Conservation (phyloP, 2,797 vertebrate genomes). For the Myotis pilosus region DNA sequence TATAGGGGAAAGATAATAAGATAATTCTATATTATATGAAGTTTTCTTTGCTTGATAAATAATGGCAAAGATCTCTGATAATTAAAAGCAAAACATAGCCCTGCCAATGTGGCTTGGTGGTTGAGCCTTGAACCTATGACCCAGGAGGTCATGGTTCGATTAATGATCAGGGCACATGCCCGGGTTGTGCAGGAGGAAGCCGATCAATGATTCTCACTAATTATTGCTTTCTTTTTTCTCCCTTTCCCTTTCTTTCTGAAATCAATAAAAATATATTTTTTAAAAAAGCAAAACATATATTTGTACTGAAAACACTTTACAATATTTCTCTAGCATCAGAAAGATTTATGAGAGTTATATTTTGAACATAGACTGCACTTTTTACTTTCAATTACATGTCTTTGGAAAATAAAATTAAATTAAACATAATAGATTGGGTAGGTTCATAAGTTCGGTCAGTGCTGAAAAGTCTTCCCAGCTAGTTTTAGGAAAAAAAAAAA, state of each 20-base stretch:
- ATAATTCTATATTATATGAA: not conserved
- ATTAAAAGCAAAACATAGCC: conserved; percentile 7
- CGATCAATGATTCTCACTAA: too few species aligned
- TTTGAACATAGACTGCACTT: not conserved
- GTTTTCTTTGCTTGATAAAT: not conserved
- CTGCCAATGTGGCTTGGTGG: too few species aligned
- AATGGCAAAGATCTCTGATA: conserved; percentile 31
- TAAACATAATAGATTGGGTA: not conserved
- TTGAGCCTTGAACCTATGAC: too few species aligned
- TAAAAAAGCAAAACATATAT: not conserved
- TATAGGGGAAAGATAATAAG: not conserved
- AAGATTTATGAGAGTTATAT: not conserved
- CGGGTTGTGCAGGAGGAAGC: too few species aligned
- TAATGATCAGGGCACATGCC: too few species aligned
- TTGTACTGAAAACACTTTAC: not conserved
- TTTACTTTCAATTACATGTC: conserved; percentile 10
- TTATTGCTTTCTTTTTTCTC: too few species aligned
- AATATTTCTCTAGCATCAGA: not conserved
- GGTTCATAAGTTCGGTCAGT: conserved; percentile 21
- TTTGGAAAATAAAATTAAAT: conserved; percentile 22
- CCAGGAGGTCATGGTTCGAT: too few species aligned
- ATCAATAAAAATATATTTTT: not conserved
- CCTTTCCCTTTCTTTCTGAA: too few species aligned
- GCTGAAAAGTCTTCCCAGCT: not conserved
- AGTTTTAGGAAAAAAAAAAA: conserved; percentile 9